Percentiles rank a stretch among this genome's conserved stretches.
Conservation (phyloP, 2,888 invertebrate genomes). For the Trachelus troglodyta region DNA sequence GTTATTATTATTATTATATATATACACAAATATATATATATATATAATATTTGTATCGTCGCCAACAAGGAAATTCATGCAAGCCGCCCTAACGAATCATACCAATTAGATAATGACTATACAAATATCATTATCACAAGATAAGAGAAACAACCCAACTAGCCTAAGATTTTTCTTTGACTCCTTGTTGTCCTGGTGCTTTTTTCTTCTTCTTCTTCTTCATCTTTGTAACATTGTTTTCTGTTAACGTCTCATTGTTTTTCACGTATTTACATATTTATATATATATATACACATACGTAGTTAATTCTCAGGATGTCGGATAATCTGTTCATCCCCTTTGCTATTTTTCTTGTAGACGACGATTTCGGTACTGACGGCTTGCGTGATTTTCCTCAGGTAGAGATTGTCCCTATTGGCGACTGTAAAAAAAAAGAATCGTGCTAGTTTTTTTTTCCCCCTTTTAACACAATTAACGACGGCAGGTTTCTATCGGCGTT, state of each 20-base stretch:
- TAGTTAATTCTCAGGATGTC: not conserved
- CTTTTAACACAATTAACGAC: slow-evolving; percentile 31
- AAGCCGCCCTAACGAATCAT: not conserved
- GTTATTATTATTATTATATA: slow-evolving; percentile 29
- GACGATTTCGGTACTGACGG: not conserved
- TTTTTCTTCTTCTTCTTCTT: not conserved
- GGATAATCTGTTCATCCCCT: not conserved
- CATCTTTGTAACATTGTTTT: not conserved
- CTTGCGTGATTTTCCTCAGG: not conserved
- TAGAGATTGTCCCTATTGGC: slow-evolving; percentile 1
- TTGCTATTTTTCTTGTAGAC: not conserved
- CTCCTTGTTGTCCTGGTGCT: not conserved
- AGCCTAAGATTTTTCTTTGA: not conserved
- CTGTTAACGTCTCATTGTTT: not conserved
- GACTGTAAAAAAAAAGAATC: slow-evolving; percentile 24
- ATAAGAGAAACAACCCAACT: not conserved
- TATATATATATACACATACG: too few species aligned
- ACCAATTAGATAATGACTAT: not conserved
- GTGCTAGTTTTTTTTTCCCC: slow-evolving; percentile 33
- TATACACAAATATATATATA: slow-evolving; percentile 26
- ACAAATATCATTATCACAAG: not conserved
- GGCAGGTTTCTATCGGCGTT: slow-evolving; percentile 35
- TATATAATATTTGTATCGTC: not conserved
- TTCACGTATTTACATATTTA: not conserved
- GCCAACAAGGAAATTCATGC: not conserved